phyloP scores from a whole-genome alignment of 53 echinoderm and acorn worm genomes.

The Echinometra lucunter region DNA sequence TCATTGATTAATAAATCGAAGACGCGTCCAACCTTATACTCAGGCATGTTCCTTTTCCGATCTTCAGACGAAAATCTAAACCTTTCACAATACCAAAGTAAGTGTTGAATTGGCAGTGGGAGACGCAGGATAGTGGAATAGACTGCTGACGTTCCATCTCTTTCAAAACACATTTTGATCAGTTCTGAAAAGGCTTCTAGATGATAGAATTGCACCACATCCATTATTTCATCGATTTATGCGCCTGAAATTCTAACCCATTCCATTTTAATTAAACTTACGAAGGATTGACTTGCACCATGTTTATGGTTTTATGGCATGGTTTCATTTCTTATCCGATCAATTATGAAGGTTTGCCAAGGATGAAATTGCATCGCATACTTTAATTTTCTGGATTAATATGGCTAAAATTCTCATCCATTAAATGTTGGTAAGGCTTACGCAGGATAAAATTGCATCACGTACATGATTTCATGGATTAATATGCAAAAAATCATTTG shows the following conservation, averaged over 20 bases:
- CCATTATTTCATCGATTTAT: neutral
- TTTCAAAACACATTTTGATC: neutral
- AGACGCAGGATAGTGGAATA: neutral
- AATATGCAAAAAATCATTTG: too few relatives aligned
- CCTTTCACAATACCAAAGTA: neutral
- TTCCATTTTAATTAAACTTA: too few relatives aligned
- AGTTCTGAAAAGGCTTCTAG: neutral
- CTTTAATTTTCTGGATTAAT: too few relatives aligned
- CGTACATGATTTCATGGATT: neutral
- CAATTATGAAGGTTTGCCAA: too few relatives aligned
- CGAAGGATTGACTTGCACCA: too few relatives aligned
- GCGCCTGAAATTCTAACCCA: neutral
- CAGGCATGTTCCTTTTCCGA: neutral
- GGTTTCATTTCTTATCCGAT: too few relatives aligned
- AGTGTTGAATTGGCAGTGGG: neutral
- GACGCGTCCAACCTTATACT: neutral
- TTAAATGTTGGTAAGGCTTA: neutral
- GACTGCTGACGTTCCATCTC: neutral
- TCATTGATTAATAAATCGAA: constrained; percentile 45
- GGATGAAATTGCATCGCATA: too few relatives aligned
- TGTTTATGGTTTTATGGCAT: too few relatives aligned
- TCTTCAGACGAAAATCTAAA: neutral
- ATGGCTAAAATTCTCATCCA: too few relatives aligned
- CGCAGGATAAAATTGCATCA: neutral
- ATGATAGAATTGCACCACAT: neutral